Conservation (phyloP, 2,113 vertebrate species). For the Pygoscelis antarcticus region DNA sequence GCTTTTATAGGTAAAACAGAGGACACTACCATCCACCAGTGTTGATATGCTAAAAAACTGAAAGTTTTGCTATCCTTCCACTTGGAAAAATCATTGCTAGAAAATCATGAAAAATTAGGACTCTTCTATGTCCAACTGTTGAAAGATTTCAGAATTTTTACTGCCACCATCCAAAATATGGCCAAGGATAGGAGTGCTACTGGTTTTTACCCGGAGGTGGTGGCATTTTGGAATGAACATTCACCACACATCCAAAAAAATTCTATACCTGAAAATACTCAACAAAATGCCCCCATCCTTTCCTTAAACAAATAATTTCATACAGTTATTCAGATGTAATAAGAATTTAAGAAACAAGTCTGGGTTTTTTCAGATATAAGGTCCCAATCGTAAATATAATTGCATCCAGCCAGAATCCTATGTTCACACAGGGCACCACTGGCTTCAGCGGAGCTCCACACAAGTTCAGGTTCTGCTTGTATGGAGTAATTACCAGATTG, state of each 20-base stretch:
- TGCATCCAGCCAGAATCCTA: background rate
- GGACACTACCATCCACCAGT: background rate
- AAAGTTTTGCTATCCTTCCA: background rate
- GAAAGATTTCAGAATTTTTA: background rate
- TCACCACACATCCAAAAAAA: background rate
- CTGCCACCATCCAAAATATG: background rate
- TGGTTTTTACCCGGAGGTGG: background rate
- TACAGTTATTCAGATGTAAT: background rate
- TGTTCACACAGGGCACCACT: background rate
- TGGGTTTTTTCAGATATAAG: background rate
- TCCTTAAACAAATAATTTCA: background rate
- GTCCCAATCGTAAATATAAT: background rate
- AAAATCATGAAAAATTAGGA: background rate
- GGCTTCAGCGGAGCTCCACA: conserved; percentile 10
- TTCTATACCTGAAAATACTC: background rate
- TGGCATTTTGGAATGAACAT: background rate
- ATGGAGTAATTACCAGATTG: background rate
- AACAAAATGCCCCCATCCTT: background rate
- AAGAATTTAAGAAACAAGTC: conserved; percentile 42
- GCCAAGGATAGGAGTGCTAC: background rate
- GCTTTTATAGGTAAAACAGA: background rate
- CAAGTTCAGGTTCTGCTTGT: background rate
- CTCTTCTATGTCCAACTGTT: background rate
- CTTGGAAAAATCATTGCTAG: background rate
- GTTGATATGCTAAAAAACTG: background rate